Evolutionary conservation across 2,888 invertebrate genomes (phyloP).

Genomic region (Nomada hirtipes): DNA sequence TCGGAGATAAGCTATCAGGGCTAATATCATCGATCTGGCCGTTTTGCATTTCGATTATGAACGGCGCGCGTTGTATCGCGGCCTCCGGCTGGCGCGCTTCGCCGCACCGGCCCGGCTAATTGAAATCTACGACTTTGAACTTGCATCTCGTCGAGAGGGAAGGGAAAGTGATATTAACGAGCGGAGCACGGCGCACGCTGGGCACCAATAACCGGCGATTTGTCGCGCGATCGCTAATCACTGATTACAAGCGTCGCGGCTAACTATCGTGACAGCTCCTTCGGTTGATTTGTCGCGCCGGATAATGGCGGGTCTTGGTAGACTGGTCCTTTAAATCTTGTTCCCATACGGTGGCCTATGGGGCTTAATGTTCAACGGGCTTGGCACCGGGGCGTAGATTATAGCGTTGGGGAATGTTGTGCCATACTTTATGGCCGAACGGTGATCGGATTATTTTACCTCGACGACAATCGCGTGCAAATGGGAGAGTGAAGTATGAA

Average conservation of each 20-base stretch:
- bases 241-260: conserved; percentile 63
- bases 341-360: background rate
- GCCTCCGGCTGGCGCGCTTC: conserved; percentile 62
- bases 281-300: conserved; percentile 50
- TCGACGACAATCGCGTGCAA: too few species aligned
- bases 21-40: conserved; percentile 70
- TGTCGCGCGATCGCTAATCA: conserved; percentile 70
- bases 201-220: conserved; percentile 61
- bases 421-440: background rate
- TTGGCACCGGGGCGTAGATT: background rate
- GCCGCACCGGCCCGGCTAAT: conserved; percentile 69
- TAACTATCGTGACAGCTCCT: conserved; percentile 43
- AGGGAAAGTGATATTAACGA: conserved; percentile 59
- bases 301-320: background rate
- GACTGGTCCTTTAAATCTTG: background rate
- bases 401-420: background rate
- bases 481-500: too few species aligned
- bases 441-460: too few species aligned
- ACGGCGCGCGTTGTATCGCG: conserved; percentile 7
- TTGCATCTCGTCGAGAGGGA: conserved; percentile 49
- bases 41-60: conserved; percentile 72
- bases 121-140: conserved; percentile 82
- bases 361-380: background rate
- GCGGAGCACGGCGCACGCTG: conserved; percentile 24
- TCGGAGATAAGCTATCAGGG: conserved; percentile 68